Evolutionary conservation across 2,888 invertebrate genomes (phyloP).

Genomic region (Tineola bisselliella): DNA sequence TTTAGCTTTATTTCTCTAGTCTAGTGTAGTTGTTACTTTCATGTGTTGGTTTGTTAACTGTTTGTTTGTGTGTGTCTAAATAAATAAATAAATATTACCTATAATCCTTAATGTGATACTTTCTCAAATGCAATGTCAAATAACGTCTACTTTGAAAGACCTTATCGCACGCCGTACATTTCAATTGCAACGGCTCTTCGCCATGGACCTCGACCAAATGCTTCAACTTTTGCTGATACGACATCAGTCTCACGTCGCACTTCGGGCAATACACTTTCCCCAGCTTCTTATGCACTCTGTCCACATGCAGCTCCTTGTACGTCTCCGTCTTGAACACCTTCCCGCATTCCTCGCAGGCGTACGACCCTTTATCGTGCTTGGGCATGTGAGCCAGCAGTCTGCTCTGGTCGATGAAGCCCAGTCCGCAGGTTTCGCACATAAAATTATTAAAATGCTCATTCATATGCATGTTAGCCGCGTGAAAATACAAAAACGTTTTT

Average conservation of each 20-base stretch:
- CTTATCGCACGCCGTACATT: constrained; percentile 43
- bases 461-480: constrained; percentile 56
- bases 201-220: constrained; percentile 55
- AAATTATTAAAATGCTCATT: constrained; percentile 53
- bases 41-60: no score
- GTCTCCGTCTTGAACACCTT: constrained; percentile 47
- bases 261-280: constrained; percentile 54
- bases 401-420: constrained; percentile 40
- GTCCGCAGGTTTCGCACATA: constrained; percentile 51
- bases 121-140: constrained; percentile 46
- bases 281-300: constrained; percentile 37
- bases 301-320: constrained; percentile 34
- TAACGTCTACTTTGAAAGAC: constrained; percentile 43
- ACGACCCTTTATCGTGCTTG: constrained; percentile 42
- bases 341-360: constrained; percentile 48
- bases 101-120: constrained; percentile 52
- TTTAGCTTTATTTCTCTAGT: no score
- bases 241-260: constrained; percentile 50
- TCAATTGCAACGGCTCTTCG: constrained; percentile 41
- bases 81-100: constrained; percentile 36
- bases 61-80: no score
- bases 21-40: no score
- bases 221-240: constrained; percentile 52
- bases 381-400: constrained; percentile 52
- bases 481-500: constrained; percentile 41